phyloP scores from a whole-genome alignment of 2,888 invertebrate species.

The Desoria tigrina region DNA sequence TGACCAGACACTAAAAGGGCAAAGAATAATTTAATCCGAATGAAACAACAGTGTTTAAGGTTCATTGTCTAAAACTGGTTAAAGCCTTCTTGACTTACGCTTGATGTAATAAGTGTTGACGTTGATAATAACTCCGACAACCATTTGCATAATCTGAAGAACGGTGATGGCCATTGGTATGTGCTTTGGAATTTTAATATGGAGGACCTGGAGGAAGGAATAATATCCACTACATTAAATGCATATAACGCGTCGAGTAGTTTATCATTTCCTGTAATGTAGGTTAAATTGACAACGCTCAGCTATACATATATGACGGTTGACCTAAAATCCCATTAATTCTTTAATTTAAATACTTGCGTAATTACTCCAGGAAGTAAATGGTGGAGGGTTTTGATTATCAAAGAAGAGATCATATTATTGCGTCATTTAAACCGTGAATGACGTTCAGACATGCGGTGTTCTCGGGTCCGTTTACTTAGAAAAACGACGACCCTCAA shows the following conservation, averaged over 20 bases:
- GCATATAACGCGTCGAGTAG: background rate
- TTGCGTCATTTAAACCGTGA: too few relatives aligned
- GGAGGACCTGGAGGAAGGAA: constrained; percentile 35
- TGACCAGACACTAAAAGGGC: constrained; percentile 59
- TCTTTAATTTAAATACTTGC: too few relatives aligned
- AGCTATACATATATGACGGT: too few relatives aligned
- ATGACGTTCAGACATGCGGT: too few relatives aligned
- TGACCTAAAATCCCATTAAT: too few relatives aligned
- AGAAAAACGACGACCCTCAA: too few relatives aligned
- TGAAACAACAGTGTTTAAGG: background rate
- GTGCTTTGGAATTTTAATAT: constrained; percentile 59
- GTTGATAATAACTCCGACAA: constrained; percentile 88
- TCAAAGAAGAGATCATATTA: too few relatives aligned
- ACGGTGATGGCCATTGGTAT: constrained; percentile 82
- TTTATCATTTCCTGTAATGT: too few relatives aligned
- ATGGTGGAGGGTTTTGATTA: too few relatives aligned
- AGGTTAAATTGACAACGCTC: too few relatives aligned
- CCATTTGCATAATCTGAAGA: constrained; percentile 91
- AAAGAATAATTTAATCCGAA: constrained; percentile 10
- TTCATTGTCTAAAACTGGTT: background rate
- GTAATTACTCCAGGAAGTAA: too few relatives aligned
- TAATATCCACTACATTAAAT: constrained; percentile 1
- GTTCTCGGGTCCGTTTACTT: too few relatives aligned
- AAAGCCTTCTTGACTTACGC: constrained; percentile 58
- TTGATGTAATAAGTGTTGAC: constrained; percentile 76